These are phyloP conservation scores for Pogonognathellus flavescens DNA, from an alignment of 1,140 invertebrate genomes.

Conservation along the genomic window DNA sequence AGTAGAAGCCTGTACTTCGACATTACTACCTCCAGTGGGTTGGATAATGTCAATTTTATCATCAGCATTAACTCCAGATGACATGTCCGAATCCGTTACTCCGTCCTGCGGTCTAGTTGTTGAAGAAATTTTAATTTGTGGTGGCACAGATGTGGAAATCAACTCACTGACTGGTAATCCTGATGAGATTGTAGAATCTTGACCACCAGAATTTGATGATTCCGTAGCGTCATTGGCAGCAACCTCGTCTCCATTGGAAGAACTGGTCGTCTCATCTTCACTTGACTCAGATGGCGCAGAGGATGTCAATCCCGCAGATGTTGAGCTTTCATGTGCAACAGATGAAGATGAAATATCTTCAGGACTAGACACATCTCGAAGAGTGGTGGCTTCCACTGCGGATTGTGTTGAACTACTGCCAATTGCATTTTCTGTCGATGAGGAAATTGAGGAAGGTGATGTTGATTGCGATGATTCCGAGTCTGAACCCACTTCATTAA, in stretches of 20 bases:
- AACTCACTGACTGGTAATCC: not conserved
- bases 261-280: conserved; percentile 12
- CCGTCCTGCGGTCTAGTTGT: conserved; percentile 1
- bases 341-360: conserved; percentile 27
- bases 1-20: not conserved
- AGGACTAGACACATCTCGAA: not conserved
- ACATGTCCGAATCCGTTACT: conserved; percentile 8
- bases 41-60: conserved; percentile 4
- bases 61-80: conserved; percentile 10
- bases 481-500: not conserved
- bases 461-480: not conserved
- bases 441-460: not conserved
- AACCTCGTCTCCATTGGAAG: not conserved
- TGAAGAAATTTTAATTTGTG: conserved; percentile 1
- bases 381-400: not conserved
- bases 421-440: conserved; percentile 5
- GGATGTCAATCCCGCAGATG: conserved; percentile 1
- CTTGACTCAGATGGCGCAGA: conserved; percentile 26
- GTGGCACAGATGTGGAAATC: not conserved
- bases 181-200: conserved; percentile 14
- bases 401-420: conserved; percentile 10
- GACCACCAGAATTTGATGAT: not conserved
- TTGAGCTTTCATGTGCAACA: not conserved
- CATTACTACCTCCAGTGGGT: not conserved
- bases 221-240: not conserved